Percentiles rank a stretch among this genome's conserved stretches.
These are phyloP conservation scores for Varecia variegata DNA, from an alignment of 2,797 vertebrate genomes.

Conservation along the genomic window DNA sequence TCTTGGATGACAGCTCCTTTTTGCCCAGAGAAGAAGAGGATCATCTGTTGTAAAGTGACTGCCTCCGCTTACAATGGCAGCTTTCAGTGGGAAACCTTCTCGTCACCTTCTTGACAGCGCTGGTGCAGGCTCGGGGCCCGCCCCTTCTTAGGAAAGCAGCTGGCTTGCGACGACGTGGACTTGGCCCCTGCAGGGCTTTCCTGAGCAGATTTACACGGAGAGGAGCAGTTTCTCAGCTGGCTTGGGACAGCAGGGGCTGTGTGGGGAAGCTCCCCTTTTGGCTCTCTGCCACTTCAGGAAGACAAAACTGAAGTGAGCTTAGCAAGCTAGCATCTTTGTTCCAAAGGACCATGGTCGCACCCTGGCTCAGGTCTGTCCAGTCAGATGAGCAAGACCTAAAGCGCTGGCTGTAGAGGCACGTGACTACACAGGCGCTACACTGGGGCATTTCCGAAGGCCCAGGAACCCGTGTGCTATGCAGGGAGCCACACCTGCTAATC, in stretches of 20 bases:
- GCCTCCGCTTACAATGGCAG: not conserved
- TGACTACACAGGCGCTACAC: rapidly evolving
- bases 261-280: not conserved
- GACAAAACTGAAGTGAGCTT: not conserved
- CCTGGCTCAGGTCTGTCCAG: not conserved
- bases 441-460: not conserved
- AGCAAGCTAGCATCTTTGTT: not conserved
- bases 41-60: not conserved
- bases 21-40: slow-evolving; percentile 25
- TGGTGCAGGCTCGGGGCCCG: not conserved
- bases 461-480: not conserved
- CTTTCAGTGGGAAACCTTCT: not conserved
- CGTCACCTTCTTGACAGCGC: too few relatives aligned
- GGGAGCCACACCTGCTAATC: not conserved
- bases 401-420: not conserved
- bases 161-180: not conserved
- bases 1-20: slow-evolving; percentile 45
- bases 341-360: not conserved
- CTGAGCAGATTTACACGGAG: not conserved
- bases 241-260: not conserved
- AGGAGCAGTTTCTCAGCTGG: not conserved
- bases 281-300: not conserved
- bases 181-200: not conserved
- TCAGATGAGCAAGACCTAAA: not conserved
- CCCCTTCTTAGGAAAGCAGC: not conserved